Conservation (phyloP, 2,888 invertebrate genomes). For the Tromatobia lineatoria region DNA sequence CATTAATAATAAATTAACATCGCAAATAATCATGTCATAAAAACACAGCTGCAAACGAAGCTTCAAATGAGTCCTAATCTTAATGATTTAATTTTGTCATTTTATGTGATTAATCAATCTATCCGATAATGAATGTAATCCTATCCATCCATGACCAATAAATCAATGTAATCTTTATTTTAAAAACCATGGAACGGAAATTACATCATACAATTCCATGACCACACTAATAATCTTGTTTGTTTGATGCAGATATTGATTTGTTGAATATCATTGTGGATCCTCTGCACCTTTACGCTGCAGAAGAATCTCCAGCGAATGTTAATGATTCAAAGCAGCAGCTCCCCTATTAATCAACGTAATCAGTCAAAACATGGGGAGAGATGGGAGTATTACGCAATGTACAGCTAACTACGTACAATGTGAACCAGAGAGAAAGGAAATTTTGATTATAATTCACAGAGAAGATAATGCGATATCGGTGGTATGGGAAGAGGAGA, state of each 20-base stretch:
- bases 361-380: neutral
- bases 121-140: too few species aligned
- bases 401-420: slow-evolving; percentile 52
- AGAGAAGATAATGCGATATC: slow-evolving; percentile 64
- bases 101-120: too few species aligned
- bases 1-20: too few species aligned
- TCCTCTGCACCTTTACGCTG: neutral
- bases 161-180: too few species aligned
- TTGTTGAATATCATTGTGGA: neutral
- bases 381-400: slow-evolving; percentile 9
- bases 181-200: neutral
- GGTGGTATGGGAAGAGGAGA: slow-evolving; percentile 33
- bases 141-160: too few species aligned
- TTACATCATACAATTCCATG: neutral
- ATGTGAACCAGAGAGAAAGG: slow-evolving; percentile 22
- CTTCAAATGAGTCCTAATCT: too few species aligned
- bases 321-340: slow-evolving; percentile 14
- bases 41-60: too few species aligned
- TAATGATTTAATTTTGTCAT: too few species aligned
- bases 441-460: slow-evolving; percentile 57
- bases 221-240: neutral
- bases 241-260: neutral
- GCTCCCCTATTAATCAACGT: slow-evolving; percentile 21
- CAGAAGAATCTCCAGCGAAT: neutral
- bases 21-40: too few species aligned